Evolutionary conservation across 2,888 invertebrate species (phyloP), one percentile per base, ranked within the genome.

Genomic region (Eulithis testata): DNA sequence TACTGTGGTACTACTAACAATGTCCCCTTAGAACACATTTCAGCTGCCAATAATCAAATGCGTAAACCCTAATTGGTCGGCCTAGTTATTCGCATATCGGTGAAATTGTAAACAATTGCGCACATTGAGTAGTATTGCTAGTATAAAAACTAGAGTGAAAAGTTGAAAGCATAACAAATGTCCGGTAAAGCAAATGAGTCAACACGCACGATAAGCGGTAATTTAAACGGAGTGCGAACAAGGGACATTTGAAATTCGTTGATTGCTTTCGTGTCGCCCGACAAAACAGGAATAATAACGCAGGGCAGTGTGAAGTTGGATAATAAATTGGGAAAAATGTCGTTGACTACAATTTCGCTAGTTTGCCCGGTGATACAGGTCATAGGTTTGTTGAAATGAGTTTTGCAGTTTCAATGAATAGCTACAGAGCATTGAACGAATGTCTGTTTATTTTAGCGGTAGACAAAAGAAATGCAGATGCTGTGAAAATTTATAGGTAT

Each of bases 241-340:
- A 49, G 36, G 57, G 45, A 62, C 11, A 65, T 65, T 70, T 65
- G 49, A 56, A 60, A 62, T 63, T 50, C 56, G 58, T 54, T 68
- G 61, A 68, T 68, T 72, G 61, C 61, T 59, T 65, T 50, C 68
- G 66, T 65, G 65, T 47, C 49, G 21, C 52, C 12, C 49, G 60
- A 50, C 58, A 64, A 65, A 61, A 66, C 40, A 40, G 1, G 40
- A 31, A 11, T 49, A 21, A 49, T 11, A 49, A 47, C 47, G 14
- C 37, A 47, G 12, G 9, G 47, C 8, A 21, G 21, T 21, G 47
- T 14, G 47, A 12, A 47, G 21, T 52, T 31, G 49, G 50, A 61
- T 55, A 40, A 61, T 55, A 40, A 61, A 55, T 40, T 61, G 53
- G 27, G 45, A 56, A 44, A 56, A 50, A 14, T 27, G 50, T 11